These are phyloP conservation scores for Polypterus bichir DNA, from an alignment of 2,113 vertebrate species.

Conservation along the genomic window DNA sequence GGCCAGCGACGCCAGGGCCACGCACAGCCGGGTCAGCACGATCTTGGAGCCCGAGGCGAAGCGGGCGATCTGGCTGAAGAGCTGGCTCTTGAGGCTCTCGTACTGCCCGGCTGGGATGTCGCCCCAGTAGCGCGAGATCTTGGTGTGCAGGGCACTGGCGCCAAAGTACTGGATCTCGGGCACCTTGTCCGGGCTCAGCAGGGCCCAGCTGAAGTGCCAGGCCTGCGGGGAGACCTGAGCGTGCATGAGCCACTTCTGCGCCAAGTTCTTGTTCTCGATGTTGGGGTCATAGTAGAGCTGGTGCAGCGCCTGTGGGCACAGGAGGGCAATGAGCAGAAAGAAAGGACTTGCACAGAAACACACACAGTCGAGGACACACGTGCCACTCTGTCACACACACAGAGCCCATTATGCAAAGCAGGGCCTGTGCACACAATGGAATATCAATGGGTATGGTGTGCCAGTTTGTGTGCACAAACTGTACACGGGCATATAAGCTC, in stretches of 20 bases:
- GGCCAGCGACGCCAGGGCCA: slow-evolving; percentile 86
- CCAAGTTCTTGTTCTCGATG: slow-evolving; percentile 98
- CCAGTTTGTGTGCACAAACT: no score
- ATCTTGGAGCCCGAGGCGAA: slow-evolving; percentile 94
- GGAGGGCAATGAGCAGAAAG: not conserved
- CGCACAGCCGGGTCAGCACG: slow-evolving; percentile 89
- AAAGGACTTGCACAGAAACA: not conserved
- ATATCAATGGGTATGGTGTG: no score
- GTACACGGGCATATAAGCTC: no score
- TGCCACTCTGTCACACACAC: not conserved
- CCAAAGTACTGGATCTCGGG: slow-evolving; percentile 98
- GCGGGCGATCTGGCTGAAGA: slow-evolving; percentile 88
- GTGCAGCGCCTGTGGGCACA: slow-evolving; percentile 73
- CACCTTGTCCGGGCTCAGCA: slow-evolving; percentile 88
- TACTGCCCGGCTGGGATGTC: slow-evolving; percentile 95
- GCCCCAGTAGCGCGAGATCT: slow-evolving; percentile 95
- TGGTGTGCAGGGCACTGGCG: slow-evolving; percentile 91
- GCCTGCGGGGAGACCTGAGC: slow-evolving; percentile 95
- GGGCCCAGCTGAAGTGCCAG: slow-evolving; percentile 96
- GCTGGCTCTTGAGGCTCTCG: slow-evolving; percentile 85
- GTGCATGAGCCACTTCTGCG: slow-evolving; percentile 99
- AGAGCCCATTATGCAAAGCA: not conserved
- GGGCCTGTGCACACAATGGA: no score
- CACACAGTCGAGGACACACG: not conserved
- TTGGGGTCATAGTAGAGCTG: slow-evolving; percentile 97